Base-by-base conservation (phyloP, 2,113 vertebrate species). In the Miniopterus natalensis region DNA sequence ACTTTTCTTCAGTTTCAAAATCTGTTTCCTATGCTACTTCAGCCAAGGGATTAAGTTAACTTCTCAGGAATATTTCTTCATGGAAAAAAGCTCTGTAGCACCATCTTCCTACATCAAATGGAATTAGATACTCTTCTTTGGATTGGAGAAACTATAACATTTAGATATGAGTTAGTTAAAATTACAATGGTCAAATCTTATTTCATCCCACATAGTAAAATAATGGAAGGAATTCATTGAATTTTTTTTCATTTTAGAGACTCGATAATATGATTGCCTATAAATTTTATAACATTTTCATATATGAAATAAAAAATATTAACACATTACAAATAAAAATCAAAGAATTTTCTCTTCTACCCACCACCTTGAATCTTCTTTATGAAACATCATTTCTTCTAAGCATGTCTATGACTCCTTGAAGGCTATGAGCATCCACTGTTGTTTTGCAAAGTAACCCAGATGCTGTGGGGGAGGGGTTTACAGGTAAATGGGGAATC, bases 191-290 rank as follows among this genome's bases (percentile, higher is more conserved):
- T 71, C 23, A 68, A 55, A 63, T 47, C 7, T 89, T 85, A 75
- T 59, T 80, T 84, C 25, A 92, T 70, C 8, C 66, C 66, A 90
- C 45, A 90, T n/a, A 80, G 49, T 61, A 80, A 96, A 94, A 85
- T 53, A 78, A 78, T 13, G 65, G 31, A 63, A 91, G 45, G 51
- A 92, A 80, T 25, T 59, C 27, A 84, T 0, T 80, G 36, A 94
- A 88, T 8, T 2, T 6, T 11, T 40, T 94, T 59, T 71, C 14
- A 73, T 63, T 92, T 84, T 31, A 59, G 40, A 94, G n/a, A 84
- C 23, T 73, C 47, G 23, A 40, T 87, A 36, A 47, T 63, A 42
- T 88, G 85, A 59, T 23, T 51, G 73, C 45, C 40, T 80, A 11
- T 20, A 95, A 45, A 80, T 66, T 73, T 73, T 92, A 79, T 83